Evolutionary conservation across 2,888 invertebrate genomes (phyloP), one percentile per base, ranked within the genome.

Genomic region (Pristionchus maxplancki): DNA sequence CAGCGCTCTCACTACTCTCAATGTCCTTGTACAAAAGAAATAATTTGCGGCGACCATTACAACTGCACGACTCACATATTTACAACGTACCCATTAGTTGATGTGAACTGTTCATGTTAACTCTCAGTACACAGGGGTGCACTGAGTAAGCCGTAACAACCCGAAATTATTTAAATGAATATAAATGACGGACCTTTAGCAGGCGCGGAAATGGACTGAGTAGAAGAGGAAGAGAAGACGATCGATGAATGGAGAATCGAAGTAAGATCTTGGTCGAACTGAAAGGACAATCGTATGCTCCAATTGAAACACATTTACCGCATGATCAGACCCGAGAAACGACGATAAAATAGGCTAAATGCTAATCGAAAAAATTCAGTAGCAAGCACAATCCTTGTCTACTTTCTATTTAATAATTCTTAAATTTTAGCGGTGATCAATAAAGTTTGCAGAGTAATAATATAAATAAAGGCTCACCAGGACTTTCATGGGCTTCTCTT

Each of bases 401-500:
- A 11, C 13, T 5, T 31, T 20, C 13, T 37, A 31, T 71, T 37
- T 71, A 6, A 71, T n/a, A n/a, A n/a, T n/a, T n/a, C n/a, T n/a
- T n/a, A n/a, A n/a, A n/a, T n/a, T n/a, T n/a, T n/a, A n/a, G n/a
- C n/a, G n/a, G n/a, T n/a, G n/a, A n/a, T n/a, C n/a, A n/a, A n/a
- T n/a, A n/a, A n/a, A n/a, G n/a, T n/a, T n/a, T n/a, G n/a, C n/a
- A n/a, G n/a, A n/a, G 28, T 31, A 13, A n/a, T 28, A 34, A 13
- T 6, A 67, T 34, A 67, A 31, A 67, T 31, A 67, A 28, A 31
- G 31, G 31, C 64, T 67, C 11, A 78, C 78, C 78, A 48, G 28
- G 78, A 78, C 17, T 78, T 20, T 78, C 78, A 78, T 78, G 78
- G 17, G 78, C 78, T 78, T 9, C 44, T 48, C 37, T 24, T 48